Percentiles rank a stretch among this genome's conserved stretches.
Evolutionary conservation across 2,888 invertebrate species (phyloP).

Genomic region (Ormyrus thymus): DNA sequence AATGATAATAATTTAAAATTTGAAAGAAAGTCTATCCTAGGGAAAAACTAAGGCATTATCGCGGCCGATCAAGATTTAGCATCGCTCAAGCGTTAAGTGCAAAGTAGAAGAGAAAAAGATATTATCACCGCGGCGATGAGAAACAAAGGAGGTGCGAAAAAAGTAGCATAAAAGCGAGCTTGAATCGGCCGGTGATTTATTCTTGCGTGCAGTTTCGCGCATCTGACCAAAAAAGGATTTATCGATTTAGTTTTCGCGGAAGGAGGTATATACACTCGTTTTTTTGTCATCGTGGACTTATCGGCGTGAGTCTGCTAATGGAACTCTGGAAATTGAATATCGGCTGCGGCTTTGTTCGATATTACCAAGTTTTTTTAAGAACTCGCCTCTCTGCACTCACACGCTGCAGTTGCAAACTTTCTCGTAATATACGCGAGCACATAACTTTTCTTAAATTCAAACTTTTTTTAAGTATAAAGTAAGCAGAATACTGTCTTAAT

Average conservation of each 20-base stretch:
- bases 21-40: no score
- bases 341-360: conserved; percentile 44
- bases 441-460: conserved; percentile 5
- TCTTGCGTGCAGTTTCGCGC: conserved; percentile 4
- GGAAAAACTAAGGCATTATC: no score
- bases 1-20: no score
- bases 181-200: conserved; percentile 29
- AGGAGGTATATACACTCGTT: not conserved
- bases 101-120: conserved; percentile 10
- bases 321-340: conserved; percentile 60
- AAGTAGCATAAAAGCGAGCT: conserved; percentile 17
- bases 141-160: conserved; percentile 18
- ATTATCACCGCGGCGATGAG: conserved; percentile 14
- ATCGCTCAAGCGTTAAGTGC: conserved; percentile 14
- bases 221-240: conserved; percentile 51
- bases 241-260: conserved; percentile 46
- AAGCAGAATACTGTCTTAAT: no score
- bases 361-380: conserved; percentile 43
- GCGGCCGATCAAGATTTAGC: not conserved
- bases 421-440: conserved; percentile 4
- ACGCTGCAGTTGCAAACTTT: conserved; percentile 7
- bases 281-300: conserved; percentile 41
- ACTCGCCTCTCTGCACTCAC: not conserved
- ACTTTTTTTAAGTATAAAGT: no score
- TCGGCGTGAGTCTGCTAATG: conserved; percentile 56